A percentile compares a stretch with the other conserved stretches of the same genome.
Conservation (phyloP, 1,140 invertebrate genomes). For the Diorhabda sublineata region DNA sequence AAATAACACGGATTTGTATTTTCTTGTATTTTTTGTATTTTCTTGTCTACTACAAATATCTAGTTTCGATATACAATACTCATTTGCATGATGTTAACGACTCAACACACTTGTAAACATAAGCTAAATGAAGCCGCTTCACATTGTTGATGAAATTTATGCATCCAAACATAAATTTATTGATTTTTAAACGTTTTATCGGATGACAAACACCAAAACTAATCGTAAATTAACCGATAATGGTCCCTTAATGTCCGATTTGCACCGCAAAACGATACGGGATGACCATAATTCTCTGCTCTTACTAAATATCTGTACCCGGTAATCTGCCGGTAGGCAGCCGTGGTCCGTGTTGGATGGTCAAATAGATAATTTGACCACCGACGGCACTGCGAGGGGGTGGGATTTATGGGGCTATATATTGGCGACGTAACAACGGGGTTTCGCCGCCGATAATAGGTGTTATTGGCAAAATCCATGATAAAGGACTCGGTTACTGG, state of each 20-base stretch:
- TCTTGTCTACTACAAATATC: too few species aligned
- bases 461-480: slow-evolving; percentile 6
- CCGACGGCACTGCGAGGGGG: slow-evolving; percentile 9
- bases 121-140: neutral
- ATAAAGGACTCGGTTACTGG: neutral
- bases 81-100: too few species aligned
- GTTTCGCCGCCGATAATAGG: neutral
- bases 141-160: neutral
- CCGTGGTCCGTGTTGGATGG: slow-evolving; percentile 7
- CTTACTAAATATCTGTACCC: slow-evolving; percentile 14
- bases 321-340: slow-evolving; percentile 14
- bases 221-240: slow-evolving; percentile 17
- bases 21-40: too few species aligned
- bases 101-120: too few species aligned
- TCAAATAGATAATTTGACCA: slow-evolving; percentile 15
- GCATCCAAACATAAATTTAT: slow-evolving; percentile 4
- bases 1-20: too few species aligned
- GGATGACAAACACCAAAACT: slow-evolving; percentile 11
- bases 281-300: slow-evolving; percentile 14
- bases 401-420: slow-evolving; percentile 12
- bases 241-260: slow-evolving; percentile 13
- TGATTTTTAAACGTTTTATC: slow-evolving; percentile 11
- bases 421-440: neutral
- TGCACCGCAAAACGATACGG: slow-evolving; percentile 12
- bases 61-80: too few species aligned